phyloP scores from a whole-genome alignment of 2,797 vertebrate species.

The Acrossocheilus fasciatus region DNA sequence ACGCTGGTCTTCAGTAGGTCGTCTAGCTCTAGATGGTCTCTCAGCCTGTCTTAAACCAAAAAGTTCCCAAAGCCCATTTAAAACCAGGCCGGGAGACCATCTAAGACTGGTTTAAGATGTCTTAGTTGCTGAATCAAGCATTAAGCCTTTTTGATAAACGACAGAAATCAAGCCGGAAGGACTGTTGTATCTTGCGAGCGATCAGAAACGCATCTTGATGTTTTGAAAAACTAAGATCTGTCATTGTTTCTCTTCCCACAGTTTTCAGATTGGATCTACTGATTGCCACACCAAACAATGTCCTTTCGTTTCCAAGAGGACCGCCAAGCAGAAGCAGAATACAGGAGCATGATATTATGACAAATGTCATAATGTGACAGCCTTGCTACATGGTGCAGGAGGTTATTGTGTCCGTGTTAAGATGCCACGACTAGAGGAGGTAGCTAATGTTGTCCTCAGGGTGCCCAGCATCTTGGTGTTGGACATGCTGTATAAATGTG shows the following conservation, averaged over 20 bases:
- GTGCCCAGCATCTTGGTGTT: slow-evolving; percentile 84
- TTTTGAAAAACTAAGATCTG: not conserved
- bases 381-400: slow-evolving; percentile 5
- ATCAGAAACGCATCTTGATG: not conserved
- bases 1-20: not conserved
- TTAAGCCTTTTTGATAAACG: not conserved
- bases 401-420: slow-evolving; percentile 6
- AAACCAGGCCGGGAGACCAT: not conserved
- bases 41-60: too few species aligned
- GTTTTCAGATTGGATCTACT: slow-evolving; percentile 15
- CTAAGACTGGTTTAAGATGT: not conserved
- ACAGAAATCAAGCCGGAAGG: not conserved
- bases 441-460: slow-evolving; percentile 85
- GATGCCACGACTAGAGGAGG: slow-evolving; percentile 83
- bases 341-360: not conserved
- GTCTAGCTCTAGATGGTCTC: not conserved
- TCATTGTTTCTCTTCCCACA: not conserved
- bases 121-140: not conserved
- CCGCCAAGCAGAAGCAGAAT: not conserved
- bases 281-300: slow-evolving; percentile 6
- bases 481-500: slow-evolving; percentile 87
- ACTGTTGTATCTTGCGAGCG: not conserved
- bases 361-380: slow-evolving; percentile 64
- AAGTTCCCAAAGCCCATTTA: not conserved
- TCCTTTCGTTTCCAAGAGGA: not conserved